Evolutionary conservation across 2,888 invertebrate genomes (phyloP), one percentile per base, ranked within the genome.

Genomic region (Allophyes oxyacanthae): DNA sequence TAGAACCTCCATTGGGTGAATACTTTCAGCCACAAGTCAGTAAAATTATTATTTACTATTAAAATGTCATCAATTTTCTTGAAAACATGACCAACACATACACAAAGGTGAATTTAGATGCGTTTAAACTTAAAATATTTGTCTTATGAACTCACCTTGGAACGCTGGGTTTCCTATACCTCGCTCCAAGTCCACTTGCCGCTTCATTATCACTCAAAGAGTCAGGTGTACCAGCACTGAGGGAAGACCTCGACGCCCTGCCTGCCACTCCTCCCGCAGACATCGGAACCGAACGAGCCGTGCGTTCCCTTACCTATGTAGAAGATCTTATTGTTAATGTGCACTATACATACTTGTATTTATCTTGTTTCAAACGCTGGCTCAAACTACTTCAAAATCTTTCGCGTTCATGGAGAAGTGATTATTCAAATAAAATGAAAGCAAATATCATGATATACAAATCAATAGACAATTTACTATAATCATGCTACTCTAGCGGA

Each of bases 261-360:
- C 96, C 95, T 1, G 90, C 86, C 1, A 79, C 87, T 15, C 85
- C 91, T 41, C 87, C 87, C 43, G 95, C 92, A 32, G 96, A 96
- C 98, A 99, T 98, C 42, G 99, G 98, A 72, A 98, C 97, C 55
- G 98, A 98, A 78, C 98, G 96, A 60, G 96, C 97, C 38, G 98
- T 98, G 81, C 98, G 96, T 93, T 99, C 99, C 81, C 98, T 96
- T 60, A 99, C 98, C 98, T 99, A 93, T 51, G 70, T 56, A 59
- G 34, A 61, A 64, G 56, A 57, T 46, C 28, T 8, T 44, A 59
- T 52, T 62, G 6, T 50, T 54, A 56, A 38, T 52, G 28, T 55
- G 62, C 20, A 43, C 37, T 32, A 14, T 36, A 25, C 6, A 33
- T 11, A 33, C 6, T 7, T 10, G 4, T 25, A 15, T 13, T 15